Conservation (phyloP, 2,797 vertebrate species). For the Crocodylus rhombifer region DNA sequence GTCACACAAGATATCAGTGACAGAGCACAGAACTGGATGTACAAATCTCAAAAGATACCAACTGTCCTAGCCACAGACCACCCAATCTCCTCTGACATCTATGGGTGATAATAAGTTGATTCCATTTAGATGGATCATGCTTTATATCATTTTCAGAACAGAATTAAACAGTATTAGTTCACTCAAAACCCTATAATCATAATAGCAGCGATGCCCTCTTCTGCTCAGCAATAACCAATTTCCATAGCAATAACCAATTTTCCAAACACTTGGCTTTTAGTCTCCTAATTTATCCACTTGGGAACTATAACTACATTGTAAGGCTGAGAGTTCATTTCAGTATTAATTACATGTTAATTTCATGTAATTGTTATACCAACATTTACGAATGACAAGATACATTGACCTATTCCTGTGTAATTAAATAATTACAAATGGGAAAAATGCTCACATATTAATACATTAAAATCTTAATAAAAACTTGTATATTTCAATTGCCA, state of each 20-base stretch:
- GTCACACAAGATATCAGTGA: neutral
- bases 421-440: slow-evolving; percentile 2
- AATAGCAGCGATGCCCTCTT: neutral
- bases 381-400: slow-evolving; percentile 40
- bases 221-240: slow-evolving; percentile 34
- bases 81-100: neutral
- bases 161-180: neutral
- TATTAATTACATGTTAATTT: slow-evolving; percentile 62
- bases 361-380: slow-evolving; percentile 41
- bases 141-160: neutral
- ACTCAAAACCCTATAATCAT: neutral
- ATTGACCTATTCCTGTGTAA: slow-evolving; percentile 41
- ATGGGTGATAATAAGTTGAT: neutral
- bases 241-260: neutral
- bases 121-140: neutral
- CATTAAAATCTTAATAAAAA: slow-evolving; percentile 52
- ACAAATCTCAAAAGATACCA: too few species aligned
- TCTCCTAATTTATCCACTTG: slow-evolving; percentile 27
- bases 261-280: slow-evolving; percentile 30
- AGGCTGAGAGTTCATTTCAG: slow-evolving; percentile 45
- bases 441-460: slow-evolving; percentile 20
- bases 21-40: neutral
- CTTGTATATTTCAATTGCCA: slow-evolving; percentile 59
- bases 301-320: neutral
- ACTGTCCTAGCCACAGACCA: neutral